Evolutionary conservation across 1,140 invertebrate genomes (phyloP), one percentile per base, ranked within the genome.

Genomic region (Drosophila insularis): DNA sequence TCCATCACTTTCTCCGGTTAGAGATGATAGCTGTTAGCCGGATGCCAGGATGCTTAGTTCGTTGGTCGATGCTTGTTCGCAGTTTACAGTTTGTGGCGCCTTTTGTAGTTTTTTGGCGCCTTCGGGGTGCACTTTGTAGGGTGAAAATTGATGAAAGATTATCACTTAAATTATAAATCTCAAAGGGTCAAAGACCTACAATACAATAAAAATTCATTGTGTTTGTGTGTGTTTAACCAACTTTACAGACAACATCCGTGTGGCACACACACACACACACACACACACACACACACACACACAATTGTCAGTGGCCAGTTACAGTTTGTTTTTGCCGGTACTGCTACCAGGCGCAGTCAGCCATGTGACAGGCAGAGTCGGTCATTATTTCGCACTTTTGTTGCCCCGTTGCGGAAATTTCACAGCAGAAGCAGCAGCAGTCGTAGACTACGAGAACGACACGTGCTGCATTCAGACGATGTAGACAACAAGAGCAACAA

Each of bases 361-460:
- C 73, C 74, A 56, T 77, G 74, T 77, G 74, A 77, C 74, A 77
- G 74, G 67, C 74, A 77, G 74, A 77, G 74, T 71, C 74, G 74
- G 74, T 78, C 74, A 78, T 78, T 78, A 78, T 78, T 77, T 78
- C 74, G 74, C 74, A 78, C 74, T 78, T 78, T 78, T 78, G 74
- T 78, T 78, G 74, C 74, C 74, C 43, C 56, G 62, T 40, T 77
- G 67, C 74, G 74, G 74, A 77, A 77, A 77, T 77, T 77, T 77
- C 74, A 77, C 66, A 65, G 71, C 43, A 39, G 58, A 70, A 63
- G 40, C 68, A 37, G 43, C 32, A 53, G 27, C 31, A 61, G 35
- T n/a, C 14, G 10, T 50, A 74, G 71, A 61, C 72, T 43, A 37
- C 13, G 35, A 37, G 35, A 37, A 72, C 32, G 63, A 63, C 71